Percentiles rank a stretch among this genome's conserved stretches.
Evolutionary conservation across 1,140 invertebrate species (phyloP).

Genomic region (Drosophila sulfurigaster): DNA sequence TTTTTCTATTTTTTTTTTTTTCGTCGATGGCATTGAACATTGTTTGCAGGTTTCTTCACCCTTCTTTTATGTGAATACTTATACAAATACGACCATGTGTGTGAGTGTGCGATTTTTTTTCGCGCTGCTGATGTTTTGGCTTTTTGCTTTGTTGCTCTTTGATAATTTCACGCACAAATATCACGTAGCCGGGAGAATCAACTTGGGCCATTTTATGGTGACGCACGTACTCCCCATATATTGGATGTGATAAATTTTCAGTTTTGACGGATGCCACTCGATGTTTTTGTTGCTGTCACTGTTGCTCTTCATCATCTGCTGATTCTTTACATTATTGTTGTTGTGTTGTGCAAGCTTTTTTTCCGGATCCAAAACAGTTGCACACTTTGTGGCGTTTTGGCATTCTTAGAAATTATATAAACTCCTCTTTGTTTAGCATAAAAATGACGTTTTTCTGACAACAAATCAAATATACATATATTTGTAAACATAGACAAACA

Average conservation of each 20-base stretch:
- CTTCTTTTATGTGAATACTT: conserved; percentile 56
- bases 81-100: conserved; percentile 3
- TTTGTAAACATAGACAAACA: background rate
- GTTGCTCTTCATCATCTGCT: background rate
- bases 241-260: conserved; percentile 68
- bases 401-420: background rate
- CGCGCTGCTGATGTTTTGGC: conserved; percentile 19
- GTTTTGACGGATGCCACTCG: conserved; percentile 7
- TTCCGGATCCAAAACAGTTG: conserved; percentile 13
- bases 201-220: conserved; percentile 66
- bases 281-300: conserved; percentile 3
- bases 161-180: conserved; percentile 79
- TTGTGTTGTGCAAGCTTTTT: conserved; percentile 5
- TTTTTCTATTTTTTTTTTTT: conserved; percentile 60
- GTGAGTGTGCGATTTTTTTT: conserved; percentile 19
- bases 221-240: conserved; percentile 66
- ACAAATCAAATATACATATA: background rate
- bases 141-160: conserved; percentile 50
- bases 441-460: conserved; percentile 61
- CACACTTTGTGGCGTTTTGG: conserved; percentile 25
- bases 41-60: conserved; percentile 79
- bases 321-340: background rate
- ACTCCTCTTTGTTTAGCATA: background rate
- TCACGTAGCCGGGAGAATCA: conserved; percentile 67
- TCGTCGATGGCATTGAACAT: conserved; percentile 73